A percentile compares a stretch with the other conserved stretches of the same genome.
Evolutionary conservation across 2,797 vertebrate genomes (phyloP).

Genomic region (Pipistrellus nathusii): DNA sequence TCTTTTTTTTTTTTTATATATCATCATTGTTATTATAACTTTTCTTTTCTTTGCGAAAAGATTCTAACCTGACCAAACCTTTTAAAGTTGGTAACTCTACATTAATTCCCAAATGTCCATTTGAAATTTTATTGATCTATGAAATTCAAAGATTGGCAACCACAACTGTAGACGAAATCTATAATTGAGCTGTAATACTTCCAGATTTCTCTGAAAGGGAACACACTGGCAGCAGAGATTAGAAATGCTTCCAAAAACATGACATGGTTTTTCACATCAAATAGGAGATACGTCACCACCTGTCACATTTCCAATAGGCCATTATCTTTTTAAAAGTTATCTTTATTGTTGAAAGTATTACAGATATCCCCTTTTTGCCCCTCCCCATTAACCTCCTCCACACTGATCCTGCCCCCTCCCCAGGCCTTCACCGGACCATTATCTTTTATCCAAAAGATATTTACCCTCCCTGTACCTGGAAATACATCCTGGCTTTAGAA

Average conservation of each 20-base stretch:
- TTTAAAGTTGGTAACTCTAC: background rate
- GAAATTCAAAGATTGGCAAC: conserved; percentile 29
- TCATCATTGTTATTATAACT: background rate
- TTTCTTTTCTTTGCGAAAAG: background rate
- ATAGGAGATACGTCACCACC: conserved; percentile 40
- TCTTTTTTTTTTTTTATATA: background rate
- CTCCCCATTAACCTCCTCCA: no score
- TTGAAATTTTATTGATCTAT: conserved; percentile 38
- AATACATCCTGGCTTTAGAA: background rate
- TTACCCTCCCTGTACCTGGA: background rate
- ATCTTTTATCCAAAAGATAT: conserved; percentile 12
- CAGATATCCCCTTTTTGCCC: no score
- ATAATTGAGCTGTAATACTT: background rate
- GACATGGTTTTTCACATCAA: conserved; percentile 56
- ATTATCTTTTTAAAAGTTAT: background rate
- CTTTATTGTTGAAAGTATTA: no score
- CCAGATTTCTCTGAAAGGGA: conserved; percentile 39
- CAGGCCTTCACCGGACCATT: no score
- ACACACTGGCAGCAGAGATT: background rate
- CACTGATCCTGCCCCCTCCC: no score
- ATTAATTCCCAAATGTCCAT: conserved; percentile 28
- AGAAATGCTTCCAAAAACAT: conserved; percentile 49
- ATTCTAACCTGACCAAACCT: background rate
- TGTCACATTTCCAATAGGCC: background rate
- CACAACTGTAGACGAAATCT: background rate